Conservation (phyloP, 2,797 vertebrate genomes). For the Florisuga fusca region DNA sequence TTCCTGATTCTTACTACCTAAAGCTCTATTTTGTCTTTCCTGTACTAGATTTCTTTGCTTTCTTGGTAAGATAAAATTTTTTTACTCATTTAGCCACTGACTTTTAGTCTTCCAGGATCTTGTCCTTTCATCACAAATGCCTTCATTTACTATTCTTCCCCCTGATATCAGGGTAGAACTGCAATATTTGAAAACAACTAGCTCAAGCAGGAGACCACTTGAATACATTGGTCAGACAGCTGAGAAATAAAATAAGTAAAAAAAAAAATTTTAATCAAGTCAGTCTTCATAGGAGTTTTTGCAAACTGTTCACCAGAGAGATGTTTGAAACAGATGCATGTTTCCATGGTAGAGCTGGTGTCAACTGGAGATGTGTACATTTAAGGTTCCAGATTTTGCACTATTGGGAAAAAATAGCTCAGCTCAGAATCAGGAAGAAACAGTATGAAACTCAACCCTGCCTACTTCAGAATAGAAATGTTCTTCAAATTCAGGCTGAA, state of each 20-base stretch:
- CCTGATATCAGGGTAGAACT: not conserved
- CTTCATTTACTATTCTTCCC: not conserved
- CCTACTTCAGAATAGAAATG: not conserved
- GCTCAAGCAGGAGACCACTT: not conserved
- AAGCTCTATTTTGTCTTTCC: not conserved
- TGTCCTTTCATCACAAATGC: not conserved
- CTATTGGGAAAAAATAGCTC: not conserved
- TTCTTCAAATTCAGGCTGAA: not conserved
- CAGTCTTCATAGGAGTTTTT: not conserved
- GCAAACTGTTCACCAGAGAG: not conserved
- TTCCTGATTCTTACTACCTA: not conserved
- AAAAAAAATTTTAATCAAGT: not conserved
- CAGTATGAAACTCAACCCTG: not conserved
- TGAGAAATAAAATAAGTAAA: not conserved
- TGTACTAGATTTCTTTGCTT: not conserved
- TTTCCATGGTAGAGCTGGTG: not conserved
- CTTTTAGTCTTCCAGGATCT: not conserved
- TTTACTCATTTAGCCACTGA: not conserved
- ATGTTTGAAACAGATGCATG: not conserved
- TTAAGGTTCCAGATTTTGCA: not conserved
- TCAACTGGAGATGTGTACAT: not conserved
- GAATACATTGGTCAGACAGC: not conserved
- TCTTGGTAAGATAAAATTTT: not conserved
- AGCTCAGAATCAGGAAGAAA: not conserved
- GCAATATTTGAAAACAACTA: not conserved